Evolutionary conservation across 2,113 vertebrate species (phyloP).

Genomic region (Sula dactylatra): DNA sequence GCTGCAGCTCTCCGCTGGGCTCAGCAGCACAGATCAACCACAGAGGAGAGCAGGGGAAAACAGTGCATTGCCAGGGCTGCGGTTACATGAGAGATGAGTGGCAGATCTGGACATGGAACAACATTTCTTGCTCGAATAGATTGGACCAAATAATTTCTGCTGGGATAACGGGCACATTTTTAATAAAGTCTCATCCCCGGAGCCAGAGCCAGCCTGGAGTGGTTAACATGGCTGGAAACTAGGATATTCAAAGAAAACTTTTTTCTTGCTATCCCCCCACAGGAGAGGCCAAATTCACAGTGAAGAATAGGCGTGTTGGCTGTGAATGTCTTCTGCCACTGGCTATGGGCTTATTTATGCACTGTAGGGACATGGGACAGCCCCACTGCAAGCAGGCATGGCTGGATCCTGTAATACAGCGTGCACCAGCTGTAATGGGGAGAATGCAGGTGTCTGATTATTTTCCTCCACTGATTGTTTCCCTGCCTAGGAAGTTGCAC

Average conservation of each 20-base stretch:
- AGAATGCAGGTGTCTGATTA: neutral
- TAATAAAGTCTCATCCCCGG: neutral
- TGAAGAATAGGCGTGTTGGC: fast-evolving
- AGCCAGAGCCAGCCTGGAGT: neutral
- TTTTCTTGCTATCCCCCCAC: neutral
- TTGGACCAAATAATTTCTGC: neutral
- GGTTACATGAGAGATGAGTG: neutral
- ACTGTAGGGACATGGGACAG: neutral
- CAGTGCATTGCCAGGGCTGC: neutral
- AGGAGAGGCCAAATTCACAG: neutral
- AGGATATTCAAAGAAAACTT: neutral
- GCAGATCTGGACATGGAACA: neutral
- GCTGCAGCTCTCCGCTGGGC: neutral
- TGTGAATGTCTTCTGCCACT: neutral
- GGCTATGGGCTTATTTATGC: too few relatives aligned
- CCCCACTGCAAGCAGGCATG: neutral
- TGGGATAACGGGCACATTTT: neutral
- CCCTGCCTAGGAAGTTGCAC: neutral
- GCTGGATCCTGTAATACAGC: neutral
- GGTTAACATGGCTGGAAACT: neutral
- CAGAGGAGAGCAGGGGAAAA: neutral
- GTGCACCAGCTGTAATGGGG: neutral
- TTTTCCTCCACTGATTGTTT: neutral
- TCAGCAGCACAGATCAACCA: neutral
- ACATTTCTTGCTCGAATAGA: neutral